A percentile compares a stretch with the other conserved stretches of the same genome.
Evolutionary conservation across 2,888 invertebrate species (phyloP).

Genomic region (Microctonus brassicae): DNA sequence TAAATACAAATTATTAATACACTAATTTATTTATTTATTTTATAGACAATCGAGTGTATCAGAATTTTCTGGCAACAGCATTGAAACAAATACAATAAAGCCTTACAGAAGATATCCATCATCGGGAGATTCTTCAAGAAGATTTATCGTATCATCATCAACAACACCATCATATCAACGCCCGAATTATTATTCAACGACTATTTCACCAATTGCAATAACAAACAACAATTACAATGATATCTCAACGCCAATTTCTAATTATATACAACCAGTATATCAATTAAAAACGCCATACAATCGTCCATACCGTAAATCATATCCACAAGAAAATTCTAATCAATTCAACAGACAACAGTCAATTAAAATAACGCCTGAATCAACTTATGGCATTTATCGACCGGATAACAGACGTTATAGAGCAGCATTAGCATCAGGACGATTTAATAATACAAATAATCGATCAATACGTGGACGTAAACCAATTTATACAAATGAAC

Average conservation of each 20-base stretch:
- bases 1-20: not conserved
- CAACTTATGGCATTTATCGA: slow-evolving; percentile 35
- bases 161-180: slow-evolving; percentile 45
- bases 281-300: slow-evolving; percentile 45
- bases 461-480: not conserved
- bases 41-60: slow-evolving; percentile 58
- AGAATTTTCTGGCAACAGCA: slow-evolving; percentile 60
- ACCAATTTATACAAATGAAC: not conserved
- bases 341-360: slow-evolving; percentile 12
- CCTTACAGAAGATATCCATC: slow-evolving; percentile 45
- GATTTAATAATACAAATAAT: not conserved
- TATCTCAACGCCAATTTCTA: slow-evolving; percentile 48
- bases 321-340: slow-evolving; percentile 39
- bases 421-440: slow-evolving; percentile 17
- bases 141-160: slow-evolving; percentile 41
- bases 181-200: slow-evolving; percentile 46
- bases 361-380: slow-evolving; percentile 34
- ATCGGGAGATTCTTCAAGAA: slow-evolving; percentile 33
- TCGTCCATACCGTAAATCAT: slow-evolving; percentile 43
- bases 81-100: slow-evolving; percentile 56
- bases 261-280: slow-evolving; percentile 51
- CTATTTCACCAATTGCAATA: slow-evolving; percentile 49
- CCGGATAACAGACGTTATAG: slow-evolving; percentile 31
- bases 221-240: slow-evolving; percentile 43
- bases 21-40: not conserved